A percentile compares a stretch with the other conserved stretches of the same genome.
phyloP scores from a whole-genome alignment of 2,113 vertebrate genomes.

The Hemichromis elongatus region DNA sequence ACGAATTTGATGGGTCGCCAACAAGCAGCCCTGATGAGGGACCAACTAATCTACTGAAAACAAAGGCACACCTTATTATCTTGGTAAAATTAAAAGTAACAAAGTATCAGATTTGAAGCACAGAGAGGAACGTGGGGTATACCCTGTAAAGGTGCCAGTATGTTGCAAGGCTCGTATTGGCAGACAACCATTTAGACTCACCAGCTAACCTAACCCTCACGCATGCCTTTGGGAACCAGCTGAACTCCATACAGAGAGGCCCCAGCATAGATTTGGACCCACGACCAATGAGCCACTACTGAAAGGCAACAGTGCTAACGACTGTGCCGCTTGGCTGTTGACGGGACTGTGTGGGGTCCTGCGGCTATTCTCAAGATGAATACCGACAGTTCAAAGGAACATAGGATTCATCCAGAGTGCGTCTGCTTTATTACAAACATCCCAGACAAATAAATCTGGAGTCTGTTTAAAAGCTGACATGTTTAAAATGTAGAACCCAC shows the following conservation, averaged over 20 bases:
- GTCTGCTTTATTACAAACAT: neutral
- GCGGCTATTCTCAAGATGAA: neutral
- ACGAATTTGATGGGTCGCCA: neutral
- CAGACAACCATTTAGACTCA: neutral
- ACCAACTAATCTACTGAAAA: neutral
- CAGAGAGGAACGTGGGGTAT: neutral
- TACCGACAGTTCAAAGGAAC: neutral
- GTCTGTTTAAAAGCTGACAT: neutral
- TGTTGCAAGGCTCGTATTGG: neutral
- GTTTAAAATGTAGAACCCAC: neutral
- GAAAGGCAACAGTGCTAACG: neutral
- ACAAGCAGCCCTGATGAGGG: neutral
- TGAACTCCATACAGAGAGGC: neutral
- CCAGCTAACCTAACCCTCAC: neutral
- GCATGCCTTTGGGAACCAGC: neutral
- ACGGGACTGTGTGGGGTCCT: neutral
- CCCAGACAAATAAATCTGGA: rapidly evolving
- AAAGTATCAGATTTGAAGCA: neutral
- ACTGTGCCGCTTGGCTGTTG: neutral
- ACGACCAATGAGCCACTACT: neutral
- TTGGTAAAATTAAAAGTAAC: neutral
- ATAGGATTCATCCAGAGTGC: neutral
- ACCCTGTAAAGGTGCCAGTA: rapidly evolving
- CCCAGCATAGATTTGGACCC: neutral
- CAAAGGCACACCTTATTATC: neutral